Evolutionary conservation across 2,888 invertebrate species (phyloP).

Genomic region (Lutraria lutraria): DNA sequence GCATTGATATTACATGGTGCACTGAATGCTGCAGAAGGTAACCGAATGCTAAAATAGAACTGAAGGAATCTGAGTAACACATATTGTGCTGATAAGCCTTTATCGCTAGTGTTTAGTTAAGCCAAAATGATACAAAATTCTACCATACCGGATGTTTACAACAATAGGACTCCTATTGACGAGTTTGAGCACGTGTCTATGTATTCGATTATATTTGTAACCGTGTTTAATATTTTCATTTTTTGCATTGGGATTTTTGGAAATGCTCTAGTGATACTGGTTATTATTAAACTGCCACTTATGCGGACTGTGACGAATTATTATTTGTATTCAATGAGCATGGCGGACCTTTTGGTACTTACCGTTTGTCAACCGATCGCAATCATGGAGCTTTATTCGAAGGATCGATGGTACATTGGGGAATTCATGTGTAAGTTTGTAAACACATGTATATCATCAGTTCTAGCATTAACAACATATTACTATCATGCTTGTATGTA

Average conservation of each 20-base stretch:
- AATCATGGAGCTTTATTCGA: conserved; percentile 96
- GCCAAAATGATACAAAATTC: background rate
- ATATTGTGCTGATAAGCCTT: no score
- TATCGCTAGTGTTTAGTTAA: no score
- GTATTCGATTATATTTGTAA: conserved; percentile 95
- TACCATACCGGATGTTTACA: background rate
- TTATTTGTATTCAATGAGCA: conserved; percentile 96
- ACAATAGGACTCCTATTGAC: background rate
- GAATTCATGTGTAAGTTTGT: conserved; percentile 96
- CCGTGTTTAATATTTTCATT: conserved; percentile 94
- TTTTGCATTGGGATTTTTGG: conserved; percentile 96
- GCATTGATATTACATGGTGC: no score
- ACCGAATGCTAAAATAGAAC: no score
- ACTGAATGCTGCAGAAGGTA: no score
- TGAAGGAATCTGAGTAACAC: no score
- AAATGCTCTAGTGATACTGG: conserved; percentile 97
- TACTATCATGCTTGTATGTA: no score
- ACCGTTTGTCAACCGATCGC: conserved; percentile 97
- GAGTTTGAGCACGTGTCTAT: conserved; percentile 78
- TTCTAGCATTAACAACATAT: no score
- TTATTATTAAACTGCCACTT: conserved; percentile 96
- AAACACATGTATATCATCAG: background rate
- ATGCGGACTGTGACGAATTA: conserved; percentile 98
- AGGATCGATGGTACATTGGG: conserved; percentile 96
- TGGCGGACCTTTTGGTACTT: conserved; percentile 97